Evolutionary conservation across 64 coral and sea anemone genomes (phyloP), one percentile per base, ranked within the genome.

Genomic region (Pocillopora verrucosa): DNA sequence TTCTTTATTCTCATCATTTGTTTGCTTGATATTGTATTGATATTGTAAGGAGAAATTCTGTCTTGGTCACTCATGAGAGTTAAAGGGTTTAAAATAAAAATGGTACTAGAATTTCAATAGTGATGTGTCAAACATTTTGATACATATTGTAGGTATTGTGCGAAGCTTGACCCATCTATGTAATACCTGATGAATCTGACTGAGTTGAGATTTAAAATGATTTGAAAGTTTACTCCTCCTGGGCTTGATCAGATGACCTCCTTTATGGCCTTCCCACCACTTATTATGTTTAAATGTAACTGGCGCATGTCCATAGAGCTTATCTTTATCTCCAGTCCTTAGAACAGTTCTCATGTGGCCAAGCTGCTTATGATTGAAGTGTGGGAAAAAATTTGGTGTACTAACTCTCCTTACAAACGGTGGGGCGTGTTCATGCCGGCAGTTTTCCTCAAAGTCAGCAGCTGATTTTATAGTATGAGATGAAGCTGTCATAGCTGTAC

Each of bases 171-270:
- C 19, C 73, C 4, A 34, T 10, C 2, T 5, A 35, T 9, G 4
- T 13, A 63, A 37, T 93, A 96, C 95, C 92, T 96, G 84, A 63
- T 96, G 84, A 86, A 96, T 90, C 80, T 96, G 91, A 91, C 75
- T 82, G 22, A 96, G 35, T 79, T 96, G 95, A 63, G 88, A 76
- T 45, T 82, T 96, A 81, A 96, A 96, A 74, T 84, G 93, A 36
- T 93, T 93, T 22, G 95, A 93, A 12, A 96, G 72, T 65, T 86
- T 93, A 58, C 87, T 93, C 13, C 88, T 68, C 10, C 88, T 80
- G 1, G 95, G 81, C 62, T 75, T 96, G n/a, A 96, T 37, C 34
- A 96, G 91, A 61, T 72, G 89, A 30, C 36, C 38, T 58, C 78
- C 95, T 70, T 62, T 74, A 56, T 91, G 65, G 10, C 88, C 84